Percentiles rank a stretch among this genome's conserved stretches.
Conservation (phyloP, 1,140 invertebrate genomes). For the Portunus trituberculatus region DNA sequence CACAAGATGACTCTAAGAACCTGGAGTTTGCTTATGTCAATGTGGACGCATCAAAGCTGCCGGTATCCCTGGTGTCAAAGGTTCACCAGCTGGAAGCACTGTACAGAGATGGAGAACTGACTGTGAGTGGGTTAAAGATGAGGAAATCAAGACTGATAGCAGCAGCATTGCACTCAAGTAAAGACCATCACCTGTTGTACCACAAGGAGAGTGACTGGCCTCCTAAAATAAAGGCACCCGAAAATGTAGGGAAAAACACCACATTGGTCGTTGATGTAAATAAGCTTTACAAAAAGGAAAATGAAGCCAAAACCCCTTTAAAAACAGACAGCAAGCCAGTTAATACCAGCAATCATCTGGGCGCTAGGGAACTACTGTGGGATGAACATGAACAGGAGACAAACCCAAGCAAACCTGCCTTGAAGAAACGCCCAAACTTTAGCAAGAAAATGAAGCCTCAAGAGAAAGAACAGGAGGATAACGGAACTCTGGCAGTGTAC, state of each 20-base stretch:
- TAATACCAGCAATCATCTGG: not conserved
- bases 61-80: not conserved
- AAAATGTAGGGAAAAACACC: not conserved
- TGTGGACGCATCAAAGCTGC: slow-evolving; percentile 53
- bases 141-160: slow-evolving; percentile 52
- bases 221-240: not conserved
- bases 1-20: not conserved
- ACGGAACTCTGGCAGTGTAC: slow-evolving; percentile 44
- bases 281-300: slow-evolving; percentile 3
- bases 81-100: slow-evolving; percentile 15
- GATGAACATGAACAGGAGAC: too few species aligned
- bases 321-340: not conserved
- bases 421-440: not conserved
- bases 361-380: not conserved
- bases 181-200: slow-evolving; percentile 33
- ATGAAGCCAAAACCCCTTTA: not conserved
- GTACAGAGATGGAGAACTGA: slow-evolving; percentile 47
- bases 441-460: not conserved
- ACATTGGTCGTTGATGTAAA: not conserved
- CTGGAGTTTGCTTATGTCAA: slow-evolving; percentile 54
- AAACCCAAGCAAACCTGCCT: not conserved
- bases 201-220: slow-evolving; percentile 29
- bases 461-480: not conserved
- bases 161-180: not conserved
- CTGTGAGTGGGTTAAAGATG: slow-evolving; percentile 40